Conservation (phyloP, 2,888 invertebrate species). For the Trachelus tabidus region DNA sequence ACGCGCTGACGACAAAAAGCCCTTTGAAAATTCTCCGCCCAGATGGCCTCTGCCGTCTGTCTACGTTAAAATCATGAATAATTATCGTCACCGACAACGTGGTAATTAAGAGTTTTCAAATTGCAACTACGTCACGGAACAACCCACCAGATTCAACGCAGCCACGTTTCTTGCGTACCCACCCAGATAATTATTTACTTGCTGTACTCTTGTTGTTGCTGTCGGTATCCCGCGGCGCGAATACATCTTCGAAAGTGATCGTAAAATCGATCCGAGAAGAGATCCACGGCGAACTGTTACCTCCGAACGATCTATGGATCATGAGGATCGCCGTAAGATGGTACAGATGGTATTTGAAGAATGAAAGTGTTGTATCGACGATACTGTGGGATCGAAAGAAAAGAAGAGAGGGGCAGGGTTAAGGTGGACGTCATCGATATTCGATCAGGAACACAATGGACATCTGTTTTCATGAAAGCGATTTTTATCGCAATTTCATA, state of each 20-base stretch:
- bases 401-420: not conserved
- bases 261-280: not conserved
- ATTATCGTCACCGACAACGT: not conserved
- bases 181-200: not conserved
- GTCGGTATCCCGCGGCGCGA: not conserved
- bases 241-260: not conserved
- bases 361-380: not conserved
- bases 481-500: not conserved
- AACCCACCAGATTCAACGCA: not conserved
- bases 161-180: not conserved
- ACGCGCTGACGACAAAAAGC: not conserved
- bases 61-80: not conserved
- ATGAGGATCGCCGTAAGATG: not conserved
- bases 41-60: not conserved
- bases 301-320: not conserved
- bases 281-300: not conserved
- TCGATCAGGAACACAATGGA: not conserved
- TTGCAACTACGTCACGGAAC: not conserved
- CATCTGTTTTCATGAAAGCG: not conserved
- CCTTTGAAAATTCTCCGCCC: not conserved
- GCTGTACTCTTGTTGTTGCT: not conserved
- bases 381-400: not conserved
- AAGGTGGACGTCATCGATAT: not conserved
- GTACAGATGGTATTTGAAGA: not conserved
- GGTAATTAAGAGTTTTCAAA: not conserved